Evolutionary conservation across 2,797 vertebrate genomes (phyloP), one percentile per base, ranked within the genome.

Genomic region (Sebastes itinus): DNA sequence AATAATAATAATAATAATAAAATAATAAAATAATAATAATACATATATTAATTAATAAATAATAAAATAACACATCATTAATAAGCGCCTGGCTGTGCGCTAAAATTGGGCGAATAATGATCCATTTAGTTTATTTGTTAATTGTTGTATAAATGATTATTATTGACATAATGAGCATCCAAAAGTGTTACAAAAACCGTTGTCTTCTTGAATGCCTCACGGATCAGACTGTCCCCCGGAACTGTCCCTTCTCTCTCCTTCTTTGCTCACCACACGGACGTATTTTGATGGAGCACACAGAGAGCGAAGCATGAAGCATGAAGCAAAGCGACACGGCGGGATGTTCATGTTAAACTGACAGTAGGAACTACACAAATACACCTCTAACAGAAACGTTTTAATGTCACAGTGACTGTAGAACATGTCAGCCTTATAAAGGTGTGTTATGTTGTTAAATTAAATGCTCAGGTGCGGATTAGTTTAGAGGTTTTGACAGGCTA

Each of bases 231-330:
- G 3, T 30, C 0, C 4, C 6, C 23, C 80, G 90, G 90, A 92
- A 94, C 80, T 5, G 38, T 52, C 67, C 13, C 1, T 11, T 35
- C 13, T 42, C 13, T 42, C 6, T n/a, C 2, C 1, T 1, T 2
- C 4, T 11, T 9, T 22, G 42, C 12, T 64, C 52, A 56, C 0
- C 3, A 62, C 4, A 62, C 93, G 92, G 33, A 59, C 14, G 3
- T 94, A 86, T 95, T 95, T 93, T 92, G 80, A 27, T 59, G 81
- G 20, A 60, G 65, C 80, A 88, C 92, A 4, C 1, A 1, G 1
- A 5, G 8, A 14, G 4, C 2, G 5, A 38, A 14, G 35, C 35
- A 38, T 20, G 8, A 52, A 52, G 20, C 49, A 9, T 20, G 3
- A 4, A 13, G 6, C 7, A 3, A 3, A 59, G 13, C 6, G 1